Conservation (phyloP, 2,888 invertebrate species). For the Tipula confusa region DNA sequence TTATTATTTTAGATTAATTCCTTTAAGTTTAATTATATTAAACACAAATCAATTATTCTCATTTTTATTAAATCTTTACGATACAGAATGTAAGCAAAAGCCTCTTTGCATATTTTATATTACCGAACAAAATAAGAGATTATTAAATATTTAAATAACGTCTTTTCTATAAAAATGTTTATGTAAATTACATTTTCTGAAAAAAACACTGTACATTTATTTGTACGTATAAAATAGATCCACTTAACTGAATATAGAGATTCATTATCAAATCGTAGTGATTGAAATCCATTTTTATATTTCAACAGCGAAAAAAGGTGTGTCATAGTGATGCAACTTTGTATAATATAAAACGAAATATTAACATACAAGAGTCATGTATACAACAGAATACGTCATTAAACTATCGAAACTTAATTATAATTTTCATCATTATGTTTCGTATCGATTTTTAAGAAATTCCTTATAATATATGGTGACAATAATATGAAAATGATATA, state of each 20-base stretch:
- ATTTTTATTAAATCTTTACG: neutral
- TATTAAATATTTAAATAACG: slow-evolving; percentile 3
- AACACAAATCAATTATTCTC: neutral
- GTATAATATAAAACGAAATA: neutral
- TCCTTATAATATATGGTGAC: neutral
- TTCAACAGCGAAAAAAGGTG: neutral
- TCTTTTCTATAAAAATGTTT: neutral
- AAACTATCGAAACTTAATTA: neutral
- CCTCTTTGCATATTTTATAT: neutral
- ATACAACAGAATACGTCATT: neutral
- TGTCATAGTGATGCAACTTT: neutral
- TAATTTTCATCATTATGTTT: neutral
- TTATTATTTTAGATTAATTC: too few relatives aligned
- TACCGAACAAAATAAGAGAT: neutral
- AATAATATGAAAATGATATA: too few relatives aligned
- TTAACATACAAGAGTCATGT: neutral
- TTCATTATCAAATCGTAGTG: neutral
- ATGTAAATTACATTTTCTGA: neutral
- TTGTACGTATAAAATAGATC: neutral
- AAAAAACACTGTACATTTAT: neutral
- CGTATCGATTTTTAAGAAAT: neutral
- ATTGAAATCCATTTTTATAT: neutral
- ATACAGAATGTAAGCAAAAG: neutral
- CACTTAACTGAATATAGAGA: neutral
- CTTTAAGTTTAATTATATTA: neutral